Percentiles rank a stretch among this genome's conserved stretches.
Evolutionary conservation across 23 tunicate species (phyloP).

Genomic region (Diplosoma virens): DNA sequence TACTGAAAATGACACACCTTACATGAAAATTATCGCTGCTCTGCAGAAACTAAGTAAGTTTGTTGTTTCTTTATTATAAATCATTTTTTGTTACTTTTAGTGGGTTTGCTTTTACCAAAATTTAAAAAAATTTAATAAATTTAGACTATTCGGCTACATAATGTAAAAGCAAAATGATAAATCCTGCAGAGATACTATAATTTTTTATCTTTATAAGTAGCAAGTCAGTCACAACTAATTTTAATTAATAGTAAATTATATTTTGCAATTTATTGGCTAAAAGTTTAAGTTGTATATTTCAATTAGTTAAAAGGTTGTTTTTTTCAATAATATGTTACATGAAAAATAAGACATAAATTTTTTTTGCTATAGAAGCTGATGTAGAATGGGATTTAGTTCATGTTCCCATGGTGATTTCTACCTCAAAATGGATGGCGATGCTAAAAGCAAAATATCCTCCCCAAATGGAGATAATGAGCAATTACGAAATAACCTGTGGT

Average conservation of each 20-base stretch:
- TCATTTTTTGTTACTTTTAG: background rate
- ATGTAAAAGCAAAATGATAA: too few relatives aligned
- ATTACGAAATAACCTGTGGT: conserved; percentile 63
- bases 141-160: too few relatives aligned
- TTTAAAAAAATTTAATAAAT: too few relatives aligned
- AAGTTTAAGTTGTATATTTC: too few relatives aligned
- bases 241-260: too few relatives aligned
- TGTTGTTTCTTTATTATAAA: background rate
- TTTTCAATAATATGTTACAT: too few relatives aligned
- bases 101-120: background rate
- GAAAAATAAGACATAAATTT: too few relatives aligned
- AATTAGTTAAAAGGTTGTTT: too few relatives aligned
- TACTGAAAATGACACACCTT: conserved; percentile 53
- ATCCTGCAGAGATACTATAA: too few relatives aligned
- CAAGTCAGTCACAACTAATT: too few relatives aligned
- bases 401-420: conserved; percentile 63
- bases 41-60: conserved; percentile 56
- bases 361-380: conserved; percentile 41
- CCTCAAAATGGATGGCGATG: conserved; percentile 78
- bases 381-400: conserved; percentile 94
- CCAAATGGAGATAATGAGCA: conserved; percentile 68
- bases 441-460: conserved; percentile 72
- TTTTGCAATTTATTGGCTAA: too few relatives aligned
- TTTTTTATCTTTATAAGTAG: too few relatives aligned
- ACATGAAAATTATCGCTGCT: conserved; percentile 72